Conservation (phyloP, 2,797 vertebrate species). For the Liparis tanakae region DNA sequence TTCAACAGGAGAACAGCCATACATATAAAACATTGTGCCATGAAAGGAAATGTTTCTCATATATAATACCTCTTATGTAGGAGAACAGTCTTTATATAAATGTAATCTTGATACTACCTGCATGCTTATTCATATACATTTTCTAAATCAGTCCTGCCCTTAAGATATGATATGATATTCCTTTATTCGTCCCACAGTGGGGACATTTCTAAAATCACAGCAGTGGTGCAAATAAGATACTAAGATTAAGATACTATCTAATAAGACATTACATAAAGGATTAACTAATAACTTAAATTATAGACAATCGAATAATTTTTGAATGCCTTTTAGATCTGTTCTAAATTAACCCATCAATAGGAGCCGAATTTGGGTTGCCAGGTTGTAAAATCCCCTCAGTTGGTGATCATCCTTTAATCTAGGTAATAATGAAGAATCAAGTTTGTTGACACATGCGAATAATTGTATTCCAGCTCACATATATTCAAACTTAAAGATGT, state of each 20-base stretch:
- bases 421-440: not conserved
- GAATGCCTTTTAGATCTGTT: not conserved
- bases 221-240: no score
- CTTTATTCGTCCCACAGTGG: no score
- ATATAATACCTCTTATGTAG: not conserved
- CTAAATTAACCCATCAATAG: not conserved
- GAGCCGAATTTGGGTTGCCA: not conserved
- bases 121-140: not conserved
- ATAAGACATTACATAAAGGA: not conserved
- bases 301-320: not conserved
- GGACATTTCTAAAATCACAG: no score
- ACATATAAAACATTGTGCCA: fast-evolving
- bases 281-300: not conserved
- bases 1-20: not conserved
- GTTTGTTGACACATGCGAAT: no score
- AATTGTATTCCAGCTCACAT: not conserved
- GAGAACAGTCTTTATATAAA: not conserved
- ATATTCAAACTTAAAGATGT: not conserved
- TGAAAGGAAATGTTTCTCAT: not conserved
- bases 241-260: not conserved
- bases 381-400: not conserved
- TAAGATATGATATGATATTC: no score
- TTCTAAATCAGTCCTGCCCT: not conserved
- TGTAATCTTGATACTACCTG: not conserved
- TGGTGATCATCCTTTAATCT: not conserved